phyloP scores from a whole-genome alignment of 1,140 invertebrate species.

The Macrotrachela quadricornifera region DNA sequence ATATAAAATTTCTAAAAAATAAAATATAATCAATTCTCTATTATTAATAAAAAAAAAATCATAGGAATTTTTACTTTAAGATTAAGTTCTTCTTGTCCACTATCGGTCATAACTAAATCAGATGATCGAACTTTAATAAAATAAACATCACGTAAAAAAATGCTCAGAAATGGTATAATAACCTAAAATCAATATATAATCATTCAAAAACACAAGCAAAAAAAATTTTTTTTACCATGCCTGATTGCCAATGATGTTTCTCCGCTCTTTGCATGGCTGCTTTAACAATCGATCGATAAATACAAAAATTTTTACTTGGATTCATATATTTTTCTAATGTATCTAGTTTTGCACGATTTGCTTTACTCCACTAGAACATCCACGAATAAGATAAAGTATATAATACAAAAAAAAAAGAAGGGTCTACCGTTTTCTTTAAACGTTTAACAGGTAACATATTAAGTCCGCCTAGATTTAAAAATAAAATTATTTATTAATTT shows the following conservation, averaged over 20 bases:
- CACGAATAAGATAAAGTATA: neutral
- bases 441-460: constrained; percentile 80
- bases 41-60: too few relatives aligned
- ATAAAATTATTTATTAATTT: neutral
- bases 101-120: too few relatives aligned
- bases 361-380: constrained; percentile 55
- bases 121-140: constrained; percentile 42
- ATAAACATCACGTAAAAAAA: constrained; percentile 73
- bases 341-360: constrained; percentile 62
- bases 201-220: neutral
- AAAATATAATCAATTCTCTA: too few relatives aligned
- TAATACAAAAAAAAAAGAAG: too few relatives aligned
- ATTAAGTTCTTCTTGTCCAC: too few relatives aligned
- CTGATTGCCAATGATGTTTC: neutral
- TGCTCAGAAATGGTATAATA: constrained; percentile 54
- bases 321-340: constrained; percentile 73
- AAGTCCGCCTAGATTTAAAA: constrained; percentile 41
- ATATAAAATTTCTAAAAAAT: too few relatives aligned
- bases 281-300: constrained; percentile 63
- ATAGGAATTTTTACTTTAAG: too few relatives aligned
- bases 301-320: constrained; percentile 66
- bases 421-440: constrained; percentile 82
- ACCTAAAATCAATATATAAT: neutral
- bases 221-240: neutral
- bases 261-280: constrained; percentile 71